Evolutionary conservation across 2,888 invertebrate species (phyloP).

Genomic region (Parnassius apollo): DNA sequence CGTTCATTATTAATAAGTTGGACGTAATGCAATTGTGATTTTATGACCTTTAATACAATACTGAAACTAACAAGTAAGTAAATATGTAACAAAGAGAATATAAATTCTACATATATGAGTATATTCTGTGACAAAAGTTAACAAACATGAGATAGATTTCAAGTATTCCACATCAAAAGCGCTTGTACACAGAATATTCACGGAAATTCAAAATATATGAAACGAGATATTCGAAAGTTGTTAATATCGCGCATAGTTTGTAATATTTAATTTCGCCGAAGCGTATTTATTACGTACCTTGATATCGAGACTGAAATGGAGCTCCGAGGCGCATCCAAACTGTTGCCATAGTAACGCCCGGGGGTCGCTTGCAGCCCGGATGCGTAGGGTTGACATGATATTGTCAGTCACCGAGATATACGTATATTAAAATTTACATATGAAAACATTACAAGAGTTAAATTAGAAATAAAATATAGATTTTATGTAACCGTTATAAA

Average conservation of each 20-base stretch:
- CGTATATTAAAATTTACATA: no score
- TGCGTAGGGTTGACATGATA: not conserved
- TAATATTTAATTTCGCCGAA: not conserved
- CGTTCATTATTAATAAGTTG: no score
- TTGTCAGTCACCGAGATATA: not conserved
- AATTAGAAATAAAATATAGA: no score
- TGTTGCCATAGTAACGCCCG: conserved; percentile 1
- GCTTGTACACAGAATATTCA: not conserved
- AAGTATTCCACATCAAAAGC: not conserved
- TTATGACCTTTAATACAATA: no score
- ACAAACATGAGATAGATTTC: no score
- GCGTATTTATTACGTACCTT: not conserved
- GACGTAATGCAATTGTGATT: no score
- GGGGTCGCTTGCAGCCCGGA: not conserved
- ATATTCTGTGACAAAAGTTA: no score
- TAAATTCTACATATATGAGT: no score
- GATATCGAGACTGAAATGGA: not conserved
- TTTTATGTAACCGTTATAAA: no score
- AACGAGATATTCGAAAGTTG: not conserved
- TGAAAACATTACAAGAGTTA: no score
- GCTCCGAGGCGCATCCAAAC: not conserved
- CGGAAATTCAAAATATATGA: not conserved
- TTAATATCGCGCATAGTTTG: not conserved
- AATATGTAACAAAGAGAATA: no score
- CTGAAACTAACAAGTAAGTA: no score